phyloP scores from a whole-genome alignment of 2,797 vertebrate species.

The Chelonia mydas region DNA sequence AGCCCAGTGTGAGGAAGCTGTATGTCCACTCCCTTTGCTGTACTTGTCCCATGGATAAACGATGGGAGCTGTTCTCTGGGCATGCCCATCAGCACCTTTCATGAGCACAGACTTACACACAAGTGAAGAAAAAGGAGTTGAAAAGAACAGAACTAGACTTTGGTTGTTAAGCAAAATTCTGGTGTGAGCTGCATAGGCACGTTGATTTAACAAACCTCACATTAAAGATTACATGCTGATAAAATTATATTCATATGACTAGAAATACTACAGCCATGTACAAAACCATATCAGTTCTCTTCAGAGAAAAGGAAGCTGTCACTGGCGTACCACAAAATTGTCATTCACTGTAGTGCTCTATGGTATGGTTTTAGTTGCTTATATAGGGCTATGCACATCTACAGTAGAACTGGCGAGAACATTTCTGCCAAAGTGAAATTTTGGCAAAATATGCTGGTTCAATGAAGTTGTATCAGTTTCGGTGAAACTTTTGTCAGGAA shows the following conservation, averaged over 20 bases:
- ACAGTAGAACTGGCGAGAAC: background rate
- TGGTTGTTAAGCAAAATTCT: background rate
- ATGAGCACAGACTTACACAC: background rate
- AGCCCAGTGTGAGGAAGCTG: too few species aligned
- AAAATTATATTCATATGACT: background rate
- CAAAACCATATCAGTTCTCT: background rate
- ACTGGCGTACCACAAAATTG: background rate
- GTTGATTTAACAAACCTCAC: background rate
- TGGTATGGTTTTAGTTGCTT: background rate
- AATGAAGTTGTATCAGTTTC: constrained; percentile 28
- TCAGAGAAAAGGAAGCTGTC: background rate
- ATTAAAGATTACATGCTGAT: background rate
- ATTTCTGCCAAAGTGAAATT: background rate
- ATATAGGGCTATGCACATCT: background rate
- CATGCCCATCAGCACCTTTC: background rate
- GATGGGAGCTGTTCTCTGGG: background rate
- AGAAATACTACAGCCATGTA: background rate
- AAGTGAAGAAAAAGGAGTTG: background rate
- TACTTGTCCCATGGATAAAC: background rate
- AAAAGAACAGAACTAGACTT: background rate
- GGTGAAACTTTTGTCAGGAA: background rate
- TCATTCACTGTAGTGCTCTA: background rate
- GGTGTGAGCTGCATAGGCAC: background rate
- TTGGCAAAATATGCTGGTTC: background rate
- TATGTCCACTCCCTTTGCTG: background rate